phyloP scores from a whole-genome alignment of 1,140 invertebrate genomes.

The Asbolus verrucosus region DNA sequence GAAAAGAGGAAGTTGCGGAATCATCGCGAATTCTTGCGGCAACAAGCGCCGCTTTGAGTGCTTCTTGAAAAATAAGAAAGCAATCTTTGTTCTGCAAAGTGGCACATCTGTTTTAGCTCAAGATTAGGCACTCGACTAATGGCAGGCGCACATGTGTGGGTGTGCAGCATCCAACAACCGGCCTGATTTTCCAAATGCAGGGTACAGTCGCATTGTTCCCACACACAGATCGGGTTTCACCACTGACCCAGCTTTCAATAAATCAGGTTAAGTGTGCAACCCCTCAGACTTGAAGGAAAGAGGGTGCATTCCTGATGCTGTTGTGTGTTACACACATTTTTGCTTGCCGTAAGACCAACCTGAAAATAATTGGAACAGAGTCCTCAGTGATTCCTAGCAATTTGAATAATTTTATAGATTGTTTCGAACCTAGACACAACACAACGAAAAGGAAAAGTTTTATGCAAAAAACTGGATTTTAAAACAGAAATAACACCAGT shows the following conservation, averaged over 20 bases:
- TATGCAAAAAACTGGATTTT: too few relatives aligned
- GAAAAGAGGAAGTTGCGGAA: background rate
- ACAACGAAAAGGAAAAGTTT: too few relatives aligned
- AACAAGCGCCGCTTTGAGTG: conserved; percentile 6
- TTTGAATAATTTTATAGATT: too few relatives aligned
- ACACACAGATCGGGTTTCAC: conserved; percentile 58
- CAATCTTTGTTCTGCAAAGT: conserved; percentile 54
- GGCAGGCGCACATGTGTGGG: conserved; percentile 55
- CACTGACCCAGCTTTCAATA: conserved; percentile 58
- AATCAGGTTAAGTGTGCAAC: conserved; percentile 56
- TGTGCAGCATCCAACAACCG: conserved; percentile 46
- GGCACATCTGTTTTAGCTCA: conserved; percentile 55
- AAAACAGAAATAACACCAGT: too few relatives aligned
- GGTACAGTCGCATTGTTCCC: conserved; percentile 54
- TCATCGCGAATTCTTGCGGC: background rate
- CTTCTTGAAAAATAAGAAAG: conserved; percentile 42
- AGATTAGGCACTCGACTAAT: conserved; percentile 54
- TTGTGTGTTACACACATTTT: background rate
- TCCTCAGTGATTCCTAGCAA: background rate
- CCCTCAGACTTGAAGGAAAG: background rate
- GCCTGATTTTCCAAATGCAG: conserved; percentile 49
- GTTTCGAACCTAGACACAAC: too few relatives aligned
- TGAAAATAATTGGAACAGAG: background rate
- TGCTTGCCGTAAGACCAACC: background rate
- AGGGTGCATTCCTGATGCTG: conserved; percentile 2